Percentiles rank a stretch among this genome's conserved stretches.
phyloP scores from a whole-genome alignment of 2,113 vertebrate species.

The Passer domesticus region DNA sequence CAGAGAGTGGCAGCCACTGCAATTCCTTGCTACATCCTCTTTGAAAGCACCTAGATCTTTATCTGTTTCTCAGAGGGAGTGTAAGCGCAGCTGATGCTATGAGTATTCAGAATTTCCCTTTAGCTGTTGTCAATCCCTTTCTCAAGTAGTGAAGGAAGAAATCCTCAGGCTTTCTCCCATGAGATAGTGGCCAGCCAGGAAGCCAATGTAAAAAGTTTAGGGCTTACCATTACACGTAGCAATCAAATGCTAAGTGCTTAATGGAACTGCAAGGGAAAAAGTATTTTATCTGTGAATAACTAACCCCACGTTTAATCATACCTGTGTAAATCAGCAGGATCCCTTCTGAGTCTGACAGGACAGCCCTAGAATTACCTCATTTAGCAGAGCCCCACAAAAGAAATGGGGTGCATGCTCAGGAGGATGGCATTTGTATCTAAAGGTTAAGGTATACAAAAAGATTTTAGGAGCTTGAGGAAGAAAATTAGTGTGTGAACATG shows the following conservation, averaged over 20 bases:
- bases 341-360: not conserved
- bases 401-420: not conserved
- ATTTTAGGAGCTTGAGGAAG: slow-evolving; percentile 12
- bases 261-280: not conserved
- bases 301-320: not conserved
- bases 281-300: not conserved
- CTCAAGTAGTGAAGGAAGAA: not conserved
- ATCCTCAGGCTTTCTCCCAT: not conserved
- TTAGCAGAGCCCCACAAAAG: not conserved
- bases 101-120: not conserved
- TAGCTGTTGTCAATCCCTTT: not conserved
- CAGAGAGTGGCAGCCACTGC: not conserved
- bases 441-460: not conserved
- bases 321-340: not conserved
- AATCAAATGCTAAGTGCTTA: not conserved
- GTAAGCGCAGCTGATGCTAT: not conserved
- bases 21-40: not conserved
- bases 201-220: not conserved
- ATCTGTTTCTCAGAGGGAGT: not conserved
- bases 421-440: not conserved
- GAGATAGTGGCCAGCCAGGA: not conserved
- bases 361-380: not conserved
- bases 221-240: not conserved
- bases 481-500: slow-evolving; percentile 28
- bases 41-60: not conserved